A percentile compares a stretch with the other conserved stretches of the same genome.
Conservation (phyloP, 2,797 vertebrate genomes). For the Cyprinella venusta region DNA sequence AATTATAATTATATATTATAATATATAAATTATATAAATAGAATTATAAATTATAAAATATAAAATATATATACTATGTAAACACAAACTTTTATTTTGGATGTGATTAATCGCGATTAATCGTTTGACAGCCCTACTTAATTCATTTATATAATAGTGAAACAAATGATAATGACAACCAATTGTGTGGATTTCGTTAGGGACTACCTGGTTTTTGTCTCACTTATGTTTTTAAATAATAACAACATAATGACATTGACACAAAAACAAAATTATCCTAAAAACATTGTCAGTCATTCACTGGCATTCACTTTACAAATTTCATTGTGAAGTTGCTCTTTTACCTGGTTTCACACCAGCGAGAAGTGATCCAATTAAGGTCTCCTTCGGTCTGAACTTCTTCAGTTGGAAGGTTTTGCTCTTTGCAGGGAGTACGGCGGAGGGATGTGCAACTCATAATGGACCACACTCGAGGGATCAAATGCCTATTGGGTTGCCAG, state of each 20-base stretch:
- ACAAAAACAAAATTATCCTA: no score
- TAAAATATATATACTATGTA: no score
- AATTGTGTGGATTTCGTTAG: neutral
- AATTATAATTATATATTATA: no score
- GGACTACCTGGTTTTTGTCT: neutral
- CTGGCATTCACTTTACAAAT: neutral
- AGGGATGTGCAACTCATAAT: conserved; percentile 17
- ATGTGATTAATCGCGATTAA: no score
- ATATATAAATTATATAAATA: no score
- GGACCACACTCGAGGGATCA: conserved; percentile 1
- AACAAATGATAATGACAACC: neutral
- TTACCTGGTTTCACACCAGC: neutral
- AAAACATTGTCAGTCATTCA: neutral
- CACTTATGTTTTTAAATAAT: neutral
- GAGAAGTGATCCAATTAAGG: neutral
- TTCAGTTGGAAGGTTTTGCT: neutral
- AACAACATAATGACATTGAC: neutral
- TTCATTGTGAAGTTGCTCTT: neutral
- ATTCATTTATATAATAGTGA: neutral
- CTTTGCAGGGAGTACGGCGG: neutral
- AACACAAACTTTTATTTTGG: no score
- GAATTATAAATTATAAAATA: no score
- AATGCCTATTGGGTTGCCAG: conserved; percentile 33
- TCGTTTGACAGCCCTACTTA: no score
- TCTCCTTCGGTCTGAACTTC: conserved; percentile 1